phyloP scores from a whole-genome alignment of 1,140 invertebrate genomes.

The Drosophila leontia region DNA sequence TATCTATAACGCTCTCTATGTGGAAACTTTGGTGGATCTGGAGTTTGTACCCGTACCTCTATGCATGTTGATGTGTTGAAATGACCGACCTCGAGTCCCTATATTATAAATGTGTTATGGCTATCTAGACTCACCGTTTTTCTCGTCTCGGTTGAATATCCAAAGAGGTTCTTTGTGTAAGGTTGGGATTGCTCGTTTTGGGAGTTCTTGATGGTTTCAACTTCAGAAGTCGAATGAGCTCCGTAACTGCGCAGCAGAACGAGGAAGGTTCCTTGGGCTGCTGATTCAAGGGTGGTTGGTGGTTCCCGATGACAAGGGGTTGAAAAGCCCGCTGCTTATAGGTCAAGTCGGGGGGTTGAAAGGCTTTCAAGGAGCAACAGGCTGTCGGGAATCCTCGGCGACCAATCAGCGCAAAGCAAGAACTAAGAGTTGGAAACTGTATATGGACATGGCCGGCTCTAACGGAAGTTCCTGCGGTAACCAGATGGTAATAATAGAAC shows the following conservation, averaged over 20 bases:
- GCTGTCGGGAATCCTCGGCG: slow-evolving; percentile 4
- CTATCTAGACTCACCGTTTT: slow-evolving; percentile 59
- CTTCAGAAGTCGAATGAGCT: slow-evolving; percentile 76
- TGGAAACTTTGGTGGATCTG: slow-evolving; percentile 69
- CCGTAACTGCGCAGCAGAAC: slow-evolving; percentile 8
- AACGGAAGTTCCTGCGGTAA: slow-evolving; percentile 37
- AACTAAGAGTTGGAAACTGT: slow-evolving; percentile 14
- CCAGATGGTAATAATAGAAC: slow-evolving; percentile 21
- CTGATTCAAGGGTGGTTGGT: slow-evolving; percentile 23
- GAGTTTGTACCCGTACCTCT: slow-evolving; percentile 58
- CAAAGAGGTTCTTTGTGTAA: slow-evolving; percentile 19
- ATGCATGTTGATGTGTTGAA: slow-evolving; percentile 64
- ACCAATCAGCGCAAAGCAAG: slow-evolving; percentile 54
- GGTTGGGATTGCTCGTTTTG: slow-evolving; percentile 4
- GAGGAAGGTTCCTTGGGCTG: slow-evolving; percentile 47
- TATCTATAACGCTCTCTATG: slow-evolving; percentile 56
- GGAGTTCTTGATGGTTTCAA: slow-evolving; percentile 61
- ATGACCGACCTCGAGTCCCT: slow-evolving; percentile 42
- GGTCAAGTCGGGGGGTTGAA: slow-evolving; percentile 43
- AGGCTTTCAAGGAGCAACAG: slow-evolving; percentile 48
- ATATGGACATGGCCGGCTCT: slow-evolving; percentile 46
- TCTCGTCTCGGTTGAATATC: slow-evolving; percentile 20
- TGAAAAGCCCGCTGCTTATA: slow-evolving; percentile 48
- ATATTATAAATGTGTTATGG: slow-evolving; percentile 71
- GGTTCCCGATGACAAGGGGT: slow-evolving; percentile 42